Base-by-base conservation (phyloP, 2,113 vertebrate genomes). In the Poecilia latipinna region DNA sequence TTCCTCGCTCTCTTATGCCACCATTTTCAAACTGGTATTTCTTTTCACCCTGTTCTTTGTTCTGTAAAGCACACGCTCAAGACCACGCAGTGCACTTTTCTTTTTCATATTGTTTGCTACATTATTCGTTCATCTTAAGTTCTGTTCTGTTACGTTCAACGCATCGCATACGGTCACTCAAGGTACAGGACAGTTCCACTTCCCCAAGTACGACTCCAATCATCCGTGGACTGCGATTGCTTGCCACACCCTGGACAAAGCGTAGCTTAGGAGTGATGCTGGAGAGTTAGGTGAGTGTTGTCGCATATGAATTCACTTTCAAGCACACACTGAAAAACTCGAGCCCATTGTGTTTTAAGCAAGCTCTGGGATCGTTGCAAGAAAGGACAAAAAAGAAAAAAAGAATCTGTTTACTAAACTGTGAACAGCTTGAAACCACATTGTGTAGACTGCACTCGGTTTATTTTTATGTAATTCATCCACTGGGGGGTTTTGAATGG, bases 11-110 rank as follows among this genome's bases (percentile, higher is more conserved):
- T 99, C 97, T 80, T 99, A 99, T 90, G 96, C 97, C 91, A 99
- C 98, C 88, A 98, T 99, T 95, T 99, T 99, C 94, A 99, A 99
- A 94, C 94, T 99, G 93, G 97, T 99, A 89, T 99, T 99, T 89
- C 97, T 99, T 95, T 95, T 95, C 78, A 95, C 98, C 84, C 96
- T 99, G 83, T 99, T 99, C 94, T 99, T 99, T 95, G 98, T 99
- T 91, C 94, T 99, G 94, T 99, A 96, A 96, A 82, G 82, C 82
- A 82, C 68, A 77, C 44, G 31, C 71, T 67, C 54, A 62, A 2
- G 48, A 65, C 71, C 74, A 64, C 35, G 61, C 77, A 57, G 68
- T 74, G 63, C 48, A 62, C n/a, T 61, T 73, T 78, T 72, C n/a
- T 69, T 78, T 72, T 29, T 66, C 75, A 29, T 68, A 8, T 31